Percentiles rank a stretch among this genome's conserved stretches.
phyloP scores from a whole-genome alignment of 2,113 vertebrate genomes.

The Hippoglossus stenolepis region DNA sequence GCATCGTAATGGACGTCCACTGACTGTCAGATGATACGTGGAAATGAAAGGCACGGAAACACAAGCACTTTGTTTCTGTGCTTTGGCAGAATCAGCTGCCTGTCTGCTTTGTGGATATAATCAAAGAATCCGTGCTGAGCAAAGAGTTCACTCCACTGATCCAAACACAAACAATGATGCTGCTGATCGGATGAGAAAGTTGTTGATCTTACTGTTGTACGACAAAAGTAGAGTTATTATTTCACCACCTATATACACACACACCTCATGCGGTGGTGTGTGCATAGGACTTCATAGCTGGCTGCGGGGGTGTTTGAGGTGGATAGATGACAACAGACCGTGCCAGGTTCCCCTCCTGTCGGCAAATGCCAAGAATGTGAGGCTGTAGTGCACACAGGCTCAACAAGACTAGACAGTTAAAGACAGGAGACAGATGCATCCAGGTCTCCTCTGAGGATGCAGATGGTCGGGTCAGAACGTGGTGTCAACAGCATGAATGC shows the following conservation, averaged over 20 bases:
- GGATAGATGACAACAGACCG: neutral
- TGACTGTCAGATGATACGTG: neutral
- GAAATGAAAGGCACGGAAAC: neutral
- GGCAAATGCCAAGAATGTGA: neutral
- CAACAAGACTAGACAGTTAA: neutral
- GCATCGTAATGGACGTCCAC: neutral
- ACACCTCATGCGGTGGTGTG: neutral
- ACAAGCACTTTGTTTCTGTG: neutral
- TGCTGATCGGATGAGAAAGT: neutral
- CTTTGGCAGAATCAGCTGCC: neutral
- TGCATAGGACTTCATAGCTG: neutral
- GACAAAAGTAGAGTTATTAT: neutral
- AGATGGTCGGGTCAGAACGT: neutral
- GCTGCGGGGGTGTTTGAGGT: neutral
- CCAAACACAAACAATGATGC: neutral
- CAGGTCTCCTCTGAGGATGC: neutral
- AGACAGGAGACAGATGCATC: neutral
- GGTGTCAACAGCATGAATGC: neutral
- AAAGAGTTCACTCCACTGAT: neutral
- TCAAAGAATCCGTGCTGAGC: neutral
- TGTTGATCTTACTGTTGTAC: neutral
- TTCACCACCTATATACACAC: neutral
- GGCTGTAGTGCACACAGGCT: neutral
- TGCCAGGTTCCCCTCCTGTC: neutral
- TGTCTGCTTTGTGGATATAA: neutral